Percentiles rank a stretch among this genome's conserved stretches.
Conservation (phyloP, 2,113 vertebrate genomes). For the Felis chaus region DNA sequence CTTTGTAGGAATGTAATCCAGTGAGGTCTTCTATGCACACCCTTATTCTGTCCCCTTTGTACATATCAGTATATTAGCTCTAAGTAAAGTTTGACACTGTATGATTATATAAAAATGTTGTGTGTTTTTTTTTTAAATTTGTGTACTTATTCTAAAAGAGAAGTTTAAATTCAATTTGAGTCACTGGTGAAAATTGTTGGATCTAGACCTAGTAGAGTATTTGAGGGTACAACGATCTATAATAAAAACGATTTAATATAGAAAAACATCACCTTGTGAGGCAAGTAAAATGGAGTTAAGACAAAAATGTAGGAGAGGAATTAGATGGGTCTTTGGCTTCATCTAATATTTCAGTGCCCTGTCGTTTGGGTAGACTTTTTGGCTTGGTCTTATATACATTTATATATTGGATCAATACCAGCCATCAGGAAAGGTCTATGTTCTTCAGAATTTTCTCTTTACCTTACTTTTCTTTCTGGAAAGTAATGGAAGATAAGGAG, state of each 20-base stretch:
- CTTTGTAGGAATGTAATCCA: not conserved
- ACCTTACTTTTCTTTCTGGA: constrained; percentile 9
- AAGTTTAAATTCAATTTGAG: constrained; percentile 12
- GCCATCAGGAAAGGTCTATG: not conserved
- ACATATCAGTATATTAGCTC: not conserved
- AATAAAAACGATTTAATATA: not conserved
- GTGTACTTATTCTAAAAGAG: not conserved
- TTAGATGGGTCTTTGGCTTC: not conserved
- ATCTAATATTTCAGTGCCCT: not conserved
- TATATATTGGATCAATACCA: not conserved
- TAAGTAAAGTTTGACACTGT: not conserved
- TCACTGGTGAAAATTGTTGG: not conserved
- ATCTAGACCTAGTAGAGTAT: not conserved
- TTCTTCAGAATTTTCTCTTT: not conserved
- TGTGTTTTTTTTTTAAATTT: not conserved
- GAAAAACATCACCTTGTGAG: not conserved
- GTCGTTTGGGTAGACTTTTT: not conserved
- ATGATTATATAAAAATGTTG: not conserved
- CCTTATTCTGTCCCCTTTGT: not conserved
- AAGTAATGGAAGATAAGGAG: not conserved
- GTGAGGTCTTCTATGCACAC: not conserved
- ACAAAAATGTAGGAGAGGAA: not conserved
- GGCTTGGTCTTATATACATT: not conserved
- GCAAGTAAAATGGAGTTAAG: not conserved
- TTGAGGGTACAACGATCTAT: not conserved